Conservation (phyloP, 2,888 invertebrate species). For the Acanthosepion esculentum region DNA sequence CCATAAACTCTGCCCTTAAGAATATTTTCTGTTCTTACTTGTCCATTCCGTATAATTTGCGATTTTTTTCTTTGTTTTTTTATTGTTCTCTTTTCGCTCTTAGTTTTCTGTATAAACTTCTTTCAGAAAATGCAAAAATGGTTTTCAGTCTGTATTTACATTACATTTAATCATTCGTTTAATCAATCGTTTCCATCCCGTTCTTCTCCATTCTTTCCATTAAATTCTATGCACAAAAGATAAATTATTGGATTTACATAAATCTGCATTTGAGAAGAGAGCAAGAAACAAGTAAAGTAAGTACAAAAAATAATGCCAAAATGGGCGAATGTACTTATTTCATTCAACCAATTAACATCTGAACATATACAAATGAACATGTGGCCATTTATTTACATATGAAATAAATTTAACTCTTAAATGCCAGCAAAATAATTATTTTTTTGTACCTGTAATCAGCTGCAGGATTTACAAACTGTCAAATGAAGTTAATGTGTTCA, state of each 20-base stretch:
- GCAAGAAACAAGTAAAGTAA: background rate
- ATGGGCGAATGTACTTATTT: background rate
- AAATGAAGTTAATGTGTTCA: no score
- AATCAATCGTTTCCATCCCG: no score
- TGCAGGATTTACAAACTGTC: no score
- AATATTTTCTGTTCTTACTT: no score
- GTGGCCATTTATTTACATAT: background rate
- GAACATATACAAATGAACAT: background rate
- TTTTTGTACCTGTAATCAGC: no score
- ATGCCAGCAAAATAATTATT: background rate
- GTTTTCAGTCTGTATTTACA: background rate
- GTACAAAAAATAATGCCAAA: background rate
- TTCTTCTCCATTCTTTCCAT: background rate
- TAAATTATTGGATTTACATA: constrained; percentile 33
- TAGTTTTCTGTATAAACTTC: background rate
- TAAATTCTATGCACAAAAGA: background rate
- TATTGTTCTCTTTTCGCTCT: background rate
- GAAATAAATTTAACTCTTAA: background rate
- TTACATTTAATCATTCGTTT: background rate
- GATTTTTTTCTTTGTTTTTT: background rate
- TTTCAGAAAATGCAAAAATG: background rate
- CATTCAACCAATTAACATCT: background rate
- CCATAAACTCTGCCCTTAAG: no score
- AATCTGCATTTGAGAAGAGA: background rate
- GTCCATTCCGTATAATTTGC: no score